A percentile compares a stretch with the other conserved stretches of the same genome.
phyloP scores from a whole-genome alignment of 2,113 vertebrate species.

The Chlorodrepanis virens region DNA sequence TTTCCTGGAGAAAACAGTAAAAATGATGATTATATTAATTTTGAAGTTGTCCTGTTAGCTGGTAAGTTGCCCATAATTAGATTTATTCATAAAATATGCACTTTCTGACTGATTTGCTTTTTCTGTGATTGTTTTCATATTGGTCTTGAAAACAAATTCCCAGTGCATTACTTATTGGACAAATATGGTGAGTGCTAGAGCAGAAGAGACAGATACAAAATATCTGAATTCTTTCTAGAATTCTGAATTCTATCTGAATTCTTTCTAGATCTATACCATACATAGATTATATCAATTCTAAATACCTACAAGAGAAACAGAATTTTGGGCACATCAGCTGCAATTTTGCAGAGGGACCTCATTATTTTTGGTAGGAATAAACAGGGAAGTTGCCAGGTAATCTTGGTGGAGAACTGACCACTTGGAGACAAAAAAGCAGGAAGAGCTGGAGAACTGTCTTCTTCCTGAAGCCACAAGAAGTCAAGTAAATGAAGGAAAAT shows the following conservation, averaged over 20 bases:
- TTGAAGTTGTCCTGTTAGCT: not conserved
- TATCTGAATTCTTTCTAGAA: not conserved
- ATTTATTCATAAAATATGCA: not conserved
- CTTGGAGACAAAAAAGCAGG: not conserved
- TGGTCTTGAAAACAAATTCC: not conserved
- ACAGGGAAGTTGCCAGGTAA: not conserved
- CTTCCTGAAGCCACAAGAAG: not conserved
- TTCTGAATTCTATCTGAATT: not conserved
- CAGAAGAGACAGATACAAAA: not conserved
- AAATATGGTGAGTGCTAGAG: not conserved
- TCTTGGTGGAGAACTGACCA: not conserved
- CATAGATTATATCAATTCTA: not conserved
- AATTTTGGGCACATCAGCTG: not conserved
- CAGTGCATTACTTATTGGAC: not conserved
- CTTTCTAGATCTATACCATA: not conserved
- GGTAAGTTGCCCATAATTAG: not conserved
- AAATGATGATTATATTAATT: not conserved
- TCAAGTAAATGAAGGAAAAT: not conserved
- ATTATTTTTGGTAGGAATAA: not conserved
- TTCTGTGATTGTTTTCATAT: not conserved
- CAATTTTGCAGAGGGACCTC: not conserved
- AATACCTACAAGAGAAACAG: not conserved
- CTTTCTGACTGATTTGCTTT: not conserved
- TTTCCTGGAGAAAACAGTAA: not conserved
- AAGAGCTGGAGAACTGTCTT: not conserved